Evolutionary conservation across 2,113 vertebrate species (phyloP), one percentile per base, ranked within the genome.

Genomic region (Scomber scombrus): DNA sequence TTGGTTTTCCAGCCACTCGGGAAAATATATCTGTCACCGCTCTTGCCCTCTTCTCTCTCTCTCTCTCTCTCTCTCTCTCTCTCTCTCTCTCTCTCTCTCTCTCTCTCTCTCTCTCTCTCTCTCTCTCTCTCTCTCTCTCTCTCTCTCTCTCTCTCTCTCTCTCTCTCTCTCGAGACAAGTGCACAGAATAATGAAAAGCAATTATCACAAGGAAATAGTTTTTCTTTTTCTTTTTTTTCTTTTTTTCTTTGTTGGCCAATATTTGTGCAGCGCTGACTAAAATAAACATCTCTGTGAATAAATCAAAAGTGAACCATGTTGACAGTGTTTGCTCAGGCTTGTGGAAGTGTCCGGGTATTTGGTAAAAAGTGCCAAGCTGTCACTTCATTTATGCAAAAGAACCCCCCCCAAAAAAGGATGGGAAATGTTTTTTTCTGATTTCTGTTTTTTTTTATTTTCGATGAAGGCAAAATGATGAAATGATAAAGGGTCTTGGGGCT

Each of bases 121-220:
- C n/a, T n/a, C n/a, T n/a, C n/a, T n/a, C n/a, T n/a, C n/a, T n/a
- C n/a, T n/a, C n/a, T n/a, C n/a, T n/a, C n/a, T n/a, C n/a, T n/a
- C n/a, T n/a, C n/a, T n/a, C n/a, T n/a, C n/a, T n/a, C n/a, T n/a
- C n/a, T n/a, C n/a, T n/a, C n/a, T n/a, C n/a, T n/a, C n/a, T n/a
- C n/a, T n/a, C n/a, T n/a, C n/a, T n/a, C 74, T 67, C 63, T 21
- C 19, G 57, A 65, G 63, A 84, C 26, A 19, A 72, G 11, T 16
- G 18, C 16, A 21, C 52, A 16, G 40, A 71, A 77, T 74, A 80
- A 78, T 73, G 15, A 49, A 64, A 51, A 40, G 49, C 64, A 83
- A 79, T 79, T 78, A 75, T 68, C 45, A 84, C 54, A 26, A 70
- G 73, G 80, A 73, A 49, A 74, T 57, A 50, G 56, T 71, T 81